These are phyloP conservation scores for Chamaea fasciata DNA, from an alignment of 2,113 vertebrate genomes.

Conservation along the genomic window DNA sequence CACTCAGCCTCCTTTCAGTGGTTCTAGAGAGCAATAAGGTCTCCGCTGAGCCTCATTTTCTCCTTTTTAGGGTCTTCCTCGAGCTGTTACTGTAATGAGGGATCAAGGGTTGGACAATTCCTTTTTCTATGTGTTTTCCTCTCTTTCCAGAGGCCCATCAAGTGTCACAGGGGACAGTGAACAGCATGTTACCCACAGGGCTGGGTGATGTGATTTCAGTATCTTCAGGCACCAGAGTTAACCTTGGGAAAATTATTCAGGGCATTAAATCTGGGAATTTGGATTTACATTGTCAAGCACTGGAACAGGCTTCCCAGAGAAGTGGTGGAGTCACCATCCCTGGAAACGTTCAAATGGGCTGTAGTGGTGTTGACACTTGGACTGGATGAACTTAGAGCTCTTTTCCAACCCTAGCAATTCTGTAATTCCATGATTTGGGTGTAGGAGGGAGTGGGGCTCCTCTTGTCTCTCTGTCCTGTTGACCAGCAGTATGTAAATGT, in stretches of 20 bases:
- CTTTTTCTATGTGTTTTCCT: not conserved
- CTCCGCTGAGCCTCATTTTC: not conserved
- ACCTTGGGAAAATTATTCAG: not conserved
- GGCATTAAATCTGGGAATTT: not conserved
- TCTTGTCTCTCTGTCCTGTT: not conserved
- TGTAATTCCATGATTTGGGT: not conserved
- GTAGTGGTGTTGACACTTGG: not conserved
- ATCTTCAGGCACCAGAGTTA: not conserved
- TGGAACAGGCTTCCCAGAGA: not conserved
- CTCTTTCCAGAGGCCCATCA: not conserved
- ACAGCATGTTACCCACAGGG: no score
- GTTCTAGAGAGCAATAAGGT: not conserved
- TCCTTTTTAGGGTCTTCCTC: not conserved
- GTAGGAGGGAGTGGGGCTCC: not conserved
- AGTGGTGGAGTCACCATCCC: not conserved
- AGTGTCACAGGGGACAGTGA: not conserved
- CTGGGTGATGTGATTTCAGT: not conserved
- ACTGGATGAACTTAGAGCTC: not conserved
- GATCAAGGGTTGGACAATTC: not conserved
- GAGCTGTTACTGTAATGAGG: rapidly evolving
- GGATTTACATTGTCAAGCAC: not conserved
- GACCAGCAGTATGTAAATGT: no score
- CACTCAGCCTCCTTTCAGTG: not conserved
- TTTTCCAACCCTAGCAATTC: not conserved
- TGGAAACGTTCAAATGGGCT: not conserved